Conservation (phyloP, 2,797 vertebrate species). For the Pitangus sulphuratus region DNA sequence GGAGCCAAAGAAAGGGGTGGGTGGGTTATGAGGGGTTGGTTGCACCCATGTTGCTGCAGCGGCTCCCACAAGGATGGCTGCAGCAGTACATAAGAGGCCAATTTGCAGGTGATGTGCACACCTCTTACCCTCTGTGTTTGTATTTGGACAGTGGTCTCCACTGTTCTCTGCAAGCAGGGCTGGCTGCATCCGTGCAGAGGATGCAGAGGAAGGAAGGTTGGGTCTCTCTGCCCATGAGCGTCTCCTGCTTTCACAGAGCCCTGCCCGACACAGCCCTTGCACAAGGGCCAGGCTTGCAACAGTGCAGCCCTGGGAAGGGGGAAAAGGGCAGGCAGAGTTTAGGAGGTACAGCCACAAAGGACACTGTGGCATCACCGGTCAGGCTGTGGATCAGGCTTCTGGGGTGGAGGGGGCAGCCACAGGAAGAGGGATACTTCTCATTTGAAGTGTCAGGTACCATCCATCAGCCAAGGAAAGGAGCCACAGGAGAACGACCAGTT, state of each 20-base stretch:
- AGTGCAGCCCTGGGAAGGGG: not conserved
- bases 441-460: not conserved
- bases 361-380: rapidly evolving
- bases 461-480: not conserved
- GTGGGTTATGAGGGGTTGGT: not conserved
- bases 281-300: not conserved
- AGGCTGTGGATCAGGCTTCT: not conserved
- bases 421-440: not conserved
- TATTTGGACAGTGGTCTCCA: not conserved
- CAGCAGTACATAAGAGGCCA: not conserved
- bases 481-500: rapidly evolving
- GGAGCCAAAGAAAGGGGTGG: not conserved
- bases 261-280: not conserved
- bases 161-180: rapidly evolving
- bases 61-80: not conserved
- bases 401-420: not conserved
- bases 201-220: not conserved
- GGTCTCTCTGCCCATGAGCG: rapidly evolving
- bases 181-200: not conserved
- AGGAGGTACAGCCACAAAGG: not conserved
- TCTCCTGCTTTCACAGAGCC: not conserved
- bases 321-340: not conserved
- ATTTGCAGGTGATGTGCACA: not conserved
- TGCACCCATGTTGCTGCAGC: not conserved
- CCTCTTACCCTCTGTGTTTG: rapidly evolving